Base-by-base conservation (phyloP, 2,113 vertebrate species). In the Thalassoma bifasciatum region DNA sequence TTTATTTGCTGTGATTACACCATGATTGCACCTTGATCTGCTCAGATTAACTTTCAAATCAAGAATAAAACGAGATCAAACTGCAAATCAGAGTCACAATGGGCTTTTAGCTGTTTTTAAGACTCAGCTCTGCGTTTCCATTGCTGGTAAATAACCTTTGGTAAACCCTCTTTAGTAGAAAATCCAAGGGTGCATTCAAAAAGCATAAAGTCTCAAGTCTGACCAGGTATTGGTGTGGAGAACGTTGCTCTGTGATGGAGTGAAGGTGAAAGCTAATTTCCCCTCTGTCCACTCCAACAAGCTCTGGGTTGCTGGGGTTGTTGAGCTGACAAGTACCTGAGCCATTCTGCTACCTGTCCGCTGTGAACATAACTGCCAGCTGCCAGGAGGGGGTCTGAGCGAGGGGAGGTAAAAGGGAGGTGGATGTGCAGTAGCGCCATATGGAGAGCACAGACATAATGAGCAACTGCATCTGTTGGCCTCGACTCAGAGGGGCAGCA, bases 391-490 rank as follows among this genome's bases (percentile, higher is more conserved):
- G 67, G 30, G 53, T 75, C 56, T 16, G 52, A 62, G 42, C 3
- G 56, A 69, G 66, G 50, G 49, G 66, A 47, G 62, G 52, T 66
- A 50, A 50, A 75, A 57, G 79, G 71, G 66, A 70, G 73, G 71
- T 68, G 67, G 73, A 58, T 68, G 72, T 77, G 81, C 44, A 81
- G 69, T 50, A 51, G 63, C 30, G 77, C 89, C 93, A 92, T 91
- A 92, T 92, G 91, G 91, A 89, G 83, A 82, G 59, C 80, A 72
- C 75, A 79, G 79, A 37, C 59, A 81, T 92, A 91, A 92, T 89
- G 84, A 92, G 84, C 75, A 71, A 53, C 88, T 89, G 84, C 92
- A 93, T 89, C 91, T 93, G 91, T 86, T 86, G 53, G 74, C 85
- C 75, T 77, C 61, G 57, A 70, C 81, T 86, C 83, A 79, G 36